Evolutionary conservation across 2,797 vertebrate species (phyloP).

Genomic region (Platalea minor): DNA sequence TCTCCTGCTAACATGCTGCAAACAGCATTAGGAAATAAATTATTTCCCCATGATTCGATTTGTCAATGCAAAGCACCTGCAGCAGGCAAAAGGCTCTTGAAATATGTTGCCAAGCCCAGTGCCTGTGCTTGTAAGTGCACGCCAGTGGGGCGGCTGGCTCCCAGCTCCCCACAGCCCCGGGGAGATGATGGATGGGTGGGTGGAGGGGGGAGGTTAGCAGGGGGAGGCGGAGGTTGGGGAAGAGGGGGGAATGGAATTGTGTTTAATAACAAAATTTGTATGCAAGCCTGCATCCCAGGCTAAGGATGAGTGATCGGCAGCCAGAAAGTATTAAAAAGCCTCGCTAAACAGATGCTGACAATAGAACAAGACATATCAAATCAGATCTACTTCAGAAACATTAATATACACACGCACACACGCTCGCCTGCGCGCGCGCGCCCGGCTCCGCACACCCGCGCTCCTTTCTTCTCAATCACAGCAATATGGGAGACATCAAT

Average conservation of each 20-base stretch:
- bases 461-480: slow-evolving; percentile 62
- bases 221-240: slow-evolving; percentile 1
- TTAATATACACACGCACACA: slow-evolving; percentile 78
- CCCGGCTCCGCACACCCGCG: slow-evolving; percentile 26
- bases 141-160: slow-evolving; percentile 46
- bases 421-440: background rate
- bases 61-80: slow-evolving; percentile 84
- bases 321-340: slow-evolving; percentile 88
- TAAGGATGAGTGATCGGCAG: slow-evolving; percentile 90
- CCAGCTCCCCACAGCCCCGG: slow-evolving; percentile 52
- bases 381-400: slow-evolving; percentile 86
- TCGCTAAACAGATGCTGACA: slow-evolving; percentile 86
- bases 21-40: slow-evolving; percentile 88
- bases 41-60: slow-evolving; percentile 89
- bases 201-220: slow-evolving; percentile 22
- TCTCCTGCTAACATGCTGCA: slow-evolving; percentile 77
- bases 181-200: slow-evolving; percentile 62
- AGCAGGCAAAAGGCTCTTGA: slow-evolving; percentile 84
- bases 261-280: slow-evolving; percentile 85
- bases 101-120: slow-evolving; percentile 87
- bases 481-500: slow-evolving; percentile 74
- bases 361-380: slow-evolving; percentile 90
- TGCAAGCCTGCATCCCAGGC: slow-evolving; percentile 81
- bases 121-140: slow-evolving; percentile 76
- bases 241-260: slow-evolving; percentile 67